Conservation (phyloP, 2,888 invertebrate species). For the Folsomia candida region DNA sequence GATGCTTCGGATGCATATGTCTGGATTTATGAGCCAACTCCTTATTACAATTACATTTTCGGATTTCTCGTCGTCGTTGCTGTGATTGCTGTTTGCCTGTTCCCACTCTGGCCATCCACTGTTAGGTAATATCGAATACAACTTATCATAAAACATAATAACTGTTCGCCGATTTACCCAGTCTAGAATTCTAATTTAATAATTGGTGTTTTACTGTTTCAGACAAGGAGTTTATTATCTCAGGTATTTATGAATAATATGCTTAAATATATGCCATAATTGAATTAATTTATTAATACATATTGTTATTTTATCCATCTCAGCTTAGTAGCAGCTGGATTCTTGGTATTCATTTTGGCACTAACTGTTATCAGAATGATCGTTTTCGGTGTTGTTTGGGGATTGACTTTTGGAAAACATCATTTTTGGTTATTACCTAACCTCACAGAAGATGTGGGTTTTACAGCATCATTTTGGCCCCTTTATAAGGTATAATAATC, state of each 20-base stretch:
- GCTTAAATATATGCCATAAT: no score
- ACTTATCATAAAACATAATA: no score
- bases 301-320: no score
- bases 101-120: constrained; percentile 97
- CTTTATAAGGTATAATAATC: constrained; percentile 71
- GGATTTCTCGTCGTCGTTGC: constrained; percentile 87
- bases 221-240: constrained; percentile 94
- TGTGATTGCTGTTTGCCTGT: constrained; percentile 92
- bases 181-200: neutral
- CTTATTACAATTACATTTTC: constrained; percentile 88
- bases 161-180: no score
- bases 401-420: constrained; percentile 79
- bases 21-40: constrained; percentile 97
- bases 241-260: no score
- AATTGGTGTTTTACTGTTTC: constrained; percentile 50
- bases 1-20: constrained; percentile 95
- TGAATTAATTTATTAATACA: no score
- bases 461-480: constrained; percentile 98
- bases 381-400: constrained; percentile 88
- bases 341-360: constrained; percentile 88
- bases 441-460: constrained; percentile 96
- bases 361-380: constrained; percentile 84
- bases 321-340: constrained; percentile 89
- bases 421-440: constrained; percentile 99
- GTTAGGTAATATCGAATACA: constrained; percentile 66